A percentile compares a stretch with the other conserved stretches of the same genome.
Evolutionary conservation across 2,113 vertebrate genomes (phyloP).

Genomic region (Heloderma charlesbogerti): DNA sequence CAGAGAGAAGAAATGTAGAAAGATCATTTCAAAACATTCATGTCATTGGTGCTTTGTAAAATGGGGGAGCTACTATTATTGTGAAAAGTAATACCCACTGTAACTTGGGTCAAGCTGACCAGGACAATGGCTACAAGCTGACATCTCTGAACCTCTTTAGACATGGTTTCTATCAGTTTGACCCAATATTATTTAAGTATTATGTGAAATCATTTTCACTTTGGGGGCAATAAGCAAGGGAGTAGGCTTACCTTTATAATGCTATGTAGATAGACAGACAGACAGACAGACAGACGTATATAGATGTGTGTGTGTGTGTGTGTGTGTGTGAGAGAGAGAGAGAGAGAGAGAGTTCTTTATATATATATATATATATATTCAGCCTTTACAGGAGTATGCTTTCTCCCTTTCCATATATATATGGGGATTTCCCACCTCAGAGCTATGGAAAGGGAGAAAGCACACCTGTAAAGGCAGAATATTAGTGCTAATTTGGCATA

Average conservation of each 20-base stretch:
- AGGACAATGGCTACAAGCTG: background rate
- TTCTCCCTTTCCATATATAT: too few relatives aligned
- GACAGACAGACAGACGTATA: too few relatives aligned
- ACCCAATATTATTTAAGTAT: background rate
- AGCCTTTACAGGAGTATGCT: too few relatives aligned
- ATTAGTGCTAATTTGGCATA: constrained; percentile 75
- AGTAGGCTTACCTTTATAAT: constrained; percentile 39
- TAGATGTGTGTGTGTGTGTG: too few relatives aligned
- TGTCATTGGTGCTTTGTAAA: background rate
- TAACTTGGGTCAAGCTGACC: background rate
- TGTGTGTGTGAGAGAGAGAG: too few relatives aligned
- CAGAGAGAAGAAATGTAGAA: constrained; percentile 12
- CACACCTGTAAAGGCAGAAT: constrained; percentile 70
- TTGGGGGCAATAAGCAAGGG: constrained; percentile 16
- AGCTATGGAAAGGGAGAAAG: constrained; percentile 61
- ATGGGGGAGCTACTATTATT: background rate
- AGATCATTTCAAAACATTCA: background rate
- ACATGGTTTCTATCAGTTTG: background rate
- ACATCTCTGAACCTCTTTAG: background rate
- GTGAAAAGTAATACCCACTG: background rate
- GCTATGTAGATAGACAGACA: background rate
- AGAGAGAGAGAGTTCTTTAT: too few relatives aligned
- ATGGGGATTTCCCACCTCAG: constrained; percentile 73
- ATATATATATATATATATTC: too few relatives aligned
- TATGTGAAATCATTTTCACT: background rate